Percentiles rank a stretch among this genome's conserved stretches.
These are phyloP conservation scores for Furcifer pardalis DNA, from an alignment of 2,797 vertebrate species.

Conservation along the genomic window DNA sequence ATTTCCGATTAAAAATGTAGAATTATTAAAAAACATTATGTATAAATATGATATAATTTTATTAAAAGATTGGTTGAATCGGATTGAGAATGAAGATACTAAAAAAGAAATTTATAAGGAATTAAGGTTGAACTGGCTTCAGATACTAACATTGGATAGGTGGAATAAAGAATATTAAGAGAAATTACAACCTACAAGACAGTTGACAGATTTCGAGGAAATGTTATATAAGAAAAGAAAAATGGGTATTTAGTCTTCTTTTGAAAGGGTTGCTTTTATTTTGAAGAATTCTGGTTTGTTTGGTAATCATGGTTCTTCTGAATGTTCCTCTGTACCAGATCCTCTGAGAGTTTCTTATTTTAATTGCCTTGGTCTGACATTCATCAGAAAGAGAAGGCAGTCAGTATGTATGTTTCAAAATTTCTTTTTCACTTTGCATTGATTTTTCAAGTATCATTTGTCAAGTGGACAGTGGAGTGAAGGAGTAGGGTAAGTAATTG, in stretches of 20 bases:
- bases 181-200: too few species aligned
- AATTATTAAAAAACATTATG: too few species aligned
- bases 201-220: too few species aligned
- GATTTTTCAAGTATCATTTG: background rate
- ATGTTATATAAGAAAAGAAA: too few species aligned
- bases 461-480: background rate
- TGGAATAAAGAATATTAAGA: too few species aligned
- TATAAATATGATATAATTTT: too few species aligned
- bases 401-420: background rate
- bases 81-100: too few species aligned
- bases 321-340: background rate
- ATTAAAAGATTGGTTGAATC: too few species aligned
- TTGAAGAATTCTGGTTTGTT: slow-evolving; percentile 1
- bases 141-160: too few species aligned
- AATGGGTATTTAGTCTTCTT: background rate
- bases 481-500: background rate
- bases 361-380: background rate
- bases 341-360: background rate
- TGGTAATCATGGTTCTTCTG: background rate
- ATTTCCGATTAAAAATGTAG: too few species aligned
- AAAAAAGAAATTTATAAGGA: too few species aligned
- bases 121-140: too few species aligned
- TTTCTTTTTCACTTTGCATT: background rate
- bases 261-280: background rate
- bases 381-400: background rate